Percentiles rank a stretch among this genome's conserved stretches.
phyloP scores from a whole-genome alignment of 2,888 invertebrate genomes.

The Himalopsyche japonica region DNA sequence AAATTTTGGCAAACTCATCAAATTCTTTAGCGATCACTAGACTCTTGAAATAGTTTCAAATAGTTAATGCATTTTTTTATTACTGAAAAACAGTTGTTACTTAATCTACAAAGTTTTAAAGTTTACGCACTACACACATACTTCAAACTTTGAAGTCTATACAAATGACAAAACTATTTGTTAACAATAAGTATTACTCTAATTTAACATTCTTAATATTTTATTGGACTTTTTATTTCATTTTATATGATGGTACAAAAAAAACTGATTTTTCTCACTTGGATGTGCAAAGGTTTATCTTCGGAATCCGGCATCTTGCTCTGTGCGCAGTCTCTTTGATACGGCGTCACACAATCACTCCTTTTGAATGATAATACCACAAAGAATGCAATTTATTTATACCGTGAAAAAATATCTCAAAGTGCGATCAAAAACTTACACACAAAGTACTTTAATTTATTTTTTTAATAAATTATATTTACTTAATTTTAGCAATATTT shows the following conservation, averaged over 20 bases:
- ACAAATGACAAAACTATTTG: too few relatives aligned
- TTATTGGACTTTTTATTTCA: too few relatives aligned
- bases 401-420: not conserved
- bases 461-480: not conserved
- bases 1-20: not conserved
- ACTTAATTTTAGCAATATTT: not conserved
- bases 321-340: not conserved
- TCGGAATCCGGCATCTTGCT: conserved; percentile 29
- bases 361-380: not conserved
- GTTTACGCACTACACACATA: not conserved
- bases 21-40: not conserved
- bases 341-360: not conserved
- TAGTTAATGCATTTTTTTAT: not conserved
- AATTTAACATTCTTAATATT: too few relatives aligned
- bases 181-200: too few relatives aligned
- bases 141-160: too few relatives aligned
- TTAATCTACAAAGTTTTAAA: not conserved
- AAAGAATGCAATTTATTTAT: not conserved
- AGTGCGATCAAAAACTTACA: not conserved
- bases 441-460: not conserved
- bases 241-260: not conserved
- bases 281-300: conserved; percentile 27
- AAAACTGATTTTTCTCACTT: conserved; percentile 19
- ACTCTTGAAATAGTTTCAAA: not conserved
- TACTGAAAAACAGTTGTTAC: not conserved